These are phyloP conservation scores for Leptopterna dolabrata DNA, from an alignment of 2,888 invertebrate genomes.

Conservation along the genomic window DNA sequence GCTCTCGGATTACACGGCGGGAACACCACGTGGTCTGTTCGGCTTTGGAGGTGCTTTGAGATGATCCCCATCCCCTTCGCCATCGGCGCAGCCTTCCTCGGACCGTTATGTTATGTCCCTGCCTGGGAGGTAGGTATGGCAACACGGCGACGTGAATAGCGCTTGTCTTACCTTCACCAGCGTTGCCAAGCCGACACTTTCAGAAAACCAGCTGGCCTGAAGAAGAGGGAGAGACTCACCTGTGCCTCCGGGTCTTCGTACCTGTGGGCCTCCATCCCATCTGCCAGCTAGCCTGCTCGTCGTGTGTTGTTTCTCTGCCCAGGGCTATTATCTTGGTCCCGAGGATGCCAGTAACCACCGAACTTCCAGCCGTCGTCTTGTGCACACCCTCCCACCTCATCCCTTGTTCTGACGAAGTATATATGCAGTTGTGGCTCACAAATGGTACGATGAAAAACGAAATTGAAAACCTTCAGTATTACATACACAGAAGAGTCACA, in stretches of 20 bases:
- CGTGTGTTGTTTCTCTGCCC: neutral
- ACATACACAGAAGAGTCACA: no score
- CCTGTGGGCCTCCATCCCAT: neutral
- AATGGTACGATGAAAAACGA: no score
- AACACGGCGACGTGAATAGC: conserved; percentile 11
- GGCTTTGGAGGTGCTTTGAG: neutral
- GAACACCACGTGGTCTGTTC: conserved; percentile 6
- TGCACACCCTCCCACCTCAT: no score
- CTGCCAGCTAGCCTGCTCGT: neutral
- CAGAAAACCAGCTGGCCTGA: conserved; percentile 40
- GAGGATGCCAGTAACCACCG: neutral
- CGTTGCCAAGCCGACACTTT: conserved; percentile 47
- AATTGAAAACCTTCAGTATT: no score
- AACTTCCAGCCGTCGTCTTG: no score
- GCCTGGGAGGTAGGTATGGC: conserved; percentile 22
- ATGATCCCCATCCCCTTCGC: conserved; percentile 11
- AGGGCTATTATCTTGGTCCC: neutral
- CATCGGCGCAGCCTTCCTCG: conserved; percentile 10
- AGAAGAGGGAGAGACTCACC: conserved; percentile 19
- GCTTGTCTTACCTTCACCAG: conserved; percentile 7
- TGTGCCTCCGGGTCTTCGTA: conserved; percentile 12
- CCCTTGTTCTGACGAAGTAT: no score
- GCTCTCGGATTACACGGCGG: neutral
- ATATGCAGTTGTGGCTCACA: no score
- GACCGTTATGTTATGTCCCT: conserved; percentile 26